phyloP scores from a whole-genome alignment of 1,140 invertebrate species.

The Conus ventricosus region DNA sequence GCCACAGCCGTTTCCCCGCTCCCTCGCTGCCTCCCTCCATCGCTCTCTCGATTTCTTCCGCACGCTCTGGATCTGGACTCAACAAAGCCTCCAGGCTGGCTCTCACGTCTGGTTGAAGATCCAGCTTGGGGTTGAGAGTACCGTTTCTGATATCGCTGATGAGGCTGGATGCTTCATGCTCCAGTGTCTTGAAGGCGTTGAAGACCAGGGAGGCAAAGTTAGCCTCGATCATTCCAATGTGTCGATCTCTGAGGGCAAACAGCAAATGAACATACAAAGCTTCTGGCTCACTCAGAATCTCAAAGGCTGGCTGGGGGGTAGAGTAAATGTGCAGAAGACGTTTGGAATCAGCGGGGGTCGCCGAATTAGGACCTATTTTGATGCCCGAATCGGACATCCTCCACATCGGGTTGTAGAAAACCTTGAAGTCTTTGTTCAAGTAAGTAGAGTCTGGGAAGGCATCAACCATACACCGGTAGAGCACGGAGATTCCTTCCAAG shows the following conservation, averaged over 20 bases:
- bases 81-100: slow-evolving; percentile 59
- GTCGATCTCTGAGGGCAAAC: slow-evolving; percentile 69
- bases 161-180: slow-evolving; percentile 59
- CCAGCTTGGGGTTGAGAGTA: slow-evolving; percentile 56
- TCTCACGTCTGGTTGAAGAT: slow-evolving; percentile 60
- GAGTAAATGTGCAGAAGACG: slow-evolving; percentile 68
- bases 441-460: slow-evolving; percentile 54
- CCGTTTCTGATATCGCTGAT: slow-evolving; percentile 67
- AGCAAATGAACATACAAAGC: slow-evolving; percentile 71
- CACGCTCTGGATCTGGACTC: slow-evolving; percentile 65
- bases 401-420: slow-evolving; percentile 70
- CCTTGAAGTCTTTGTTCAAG: slow-evolving; percentile 68
- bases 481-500: slow-evolving; percentile 63
- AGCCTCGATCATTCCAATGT: slow-evolving; percentile 71
- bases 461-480: slow-evolving; percentile 59
- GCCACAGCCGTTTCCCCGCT: slow-evolving; percentile 70
- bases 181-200: slow-evolving; percentile 63
- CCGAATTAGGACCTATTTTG: slow-evolving; percentile 70
- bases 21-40: slow-evolving; percentile 57
- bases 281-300: slow-evolving; percentile 69
- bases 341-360: slow-evolving; percentile 68
- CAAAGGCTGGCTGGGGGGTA: slow-evolving; percentile 66
- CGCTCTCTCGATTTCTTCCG: slow-evolving; percentile 62
- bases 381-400: slow-evolving; percentile 62
- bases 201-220: slow-evolving; percentile 72